Conservation (phyloP, 1,140 invertebrate species). For the Batillaria attramentaria region DNA sequence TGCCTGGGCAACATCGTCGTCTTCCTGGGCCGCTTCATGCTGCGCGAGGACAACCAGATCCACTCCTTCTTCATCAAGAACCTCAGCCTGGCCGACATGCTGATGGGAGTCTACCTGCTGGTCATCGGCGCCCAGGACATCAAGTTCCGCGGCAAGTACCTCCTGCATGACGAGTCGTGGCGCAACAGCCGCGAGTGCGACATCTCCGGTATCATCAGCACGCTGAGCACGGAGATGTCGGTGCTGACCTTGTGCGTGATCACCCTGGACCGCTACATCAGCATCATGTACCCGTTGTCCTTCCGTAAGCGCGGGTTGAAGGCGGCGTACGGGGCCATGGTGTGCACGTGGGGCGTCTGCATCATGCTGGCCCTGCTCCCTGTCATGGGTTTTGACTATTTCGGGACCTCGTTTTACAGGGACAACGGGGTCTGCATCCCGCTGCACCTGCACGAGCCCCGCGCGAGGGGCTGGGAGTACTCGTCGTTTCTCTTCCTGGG, state of each 20-base stretch:
- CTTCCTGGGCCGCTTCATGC: slow-evolving; percentile 78
- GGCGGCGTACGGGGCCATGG: slow-evolving; percentile 75
- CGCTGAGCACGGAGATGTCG: slow-evolving; percentile 75
- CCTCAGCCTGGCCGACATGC: slow-evolving; percentile 82
- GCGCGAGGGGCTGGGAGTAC: slow-evolving; percentile 71
- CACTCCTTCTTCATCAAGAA: slow-evolving; percentile 79
- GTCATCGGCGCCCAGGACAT: slow-evolving; percentile 81
- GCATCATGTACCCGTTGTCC: slow-evolving; percentile 79
- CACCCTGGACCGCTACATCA: slow-evolving; percentile 80
- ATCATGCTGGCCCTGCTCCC: slow-evolving; percentile 79
- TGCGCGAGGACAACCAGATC: slow-evolving; percentile 71
- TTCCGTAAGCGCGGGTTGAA: slow-evolving; percentile 42
- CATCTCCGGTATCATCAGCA: slow-evolving; percentile 57
- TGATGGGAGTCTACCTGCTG: slow-evolving; percentile 86
- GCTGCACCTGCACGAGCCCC: slow-evolving; percentile 67
- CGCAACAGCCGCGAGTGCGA: slow-evolving; percentile 77
- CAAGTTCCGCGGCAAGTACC: slow-evolving; percentile 78
- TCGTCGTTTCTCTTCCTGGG: slow-evolving; percentile 70
- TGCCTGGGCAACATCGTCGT: slow-evolving; percentile 80
- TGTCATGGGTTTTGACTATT: slow-evolving; percentile 76
- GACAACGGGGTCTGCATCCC: slow-evolving; percentile 71
- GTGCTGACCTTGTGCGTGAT: slow-evolving; percentile 84
- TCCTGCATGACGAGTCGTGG: slow-evolving; percentile 79
- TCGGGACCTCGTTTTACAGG: slow-evolving; percentile 70
- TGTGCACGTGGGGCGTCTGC: slow-evolving; percentile 79